These are phyloP conservation scores for Corvus cornix DNA, from an alignment of 2,113 vertebrate genomes.

Conservation along the genomic window DNA sequence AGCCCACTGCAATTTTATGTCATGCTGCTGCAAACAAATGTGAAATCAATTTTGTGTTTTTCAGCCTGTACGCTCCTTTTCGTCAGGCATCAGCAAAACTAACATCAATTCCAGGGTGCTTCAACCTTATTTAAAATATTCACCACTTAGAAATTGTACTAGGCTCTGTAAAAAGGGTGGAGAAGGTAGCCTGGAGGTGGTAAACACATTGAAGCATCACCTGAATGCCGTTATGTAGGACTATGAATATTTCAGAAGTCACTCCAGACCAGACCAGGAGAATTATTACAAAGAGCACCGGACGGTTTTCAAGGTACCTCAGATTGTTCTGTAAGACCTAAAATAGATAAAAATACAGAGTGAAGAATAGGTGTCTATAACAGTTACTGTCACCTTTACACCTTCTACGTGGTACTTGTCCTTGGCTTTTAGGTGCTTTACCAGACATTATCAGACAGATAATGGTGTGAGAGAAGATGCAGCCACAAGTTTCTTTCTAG, in stretches of 20 bases:
- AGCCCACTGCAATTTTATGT: neutral
- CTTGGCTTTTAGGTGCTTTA: neutral
- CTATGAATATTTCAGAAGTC: neutral
- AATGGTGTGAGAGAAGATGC: neutral
- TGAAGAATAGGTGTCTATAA: neutral
- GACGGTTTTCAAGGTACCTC: neutral
- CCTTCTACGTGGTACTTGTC: neutral
- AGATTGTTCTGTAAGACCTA: neutral
- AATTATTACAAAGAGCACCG: neutral
- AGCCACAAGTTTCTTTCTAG: accelerated
- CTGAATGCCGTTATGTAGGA: neutral
- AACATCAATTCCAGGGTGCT: neutral
- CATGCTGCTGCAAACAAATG: neutral
- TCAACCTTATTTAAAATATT: neutral
- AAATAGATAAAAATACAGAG: neutral
- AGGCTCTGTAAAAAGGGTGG: neutral
- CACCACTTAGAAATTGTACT: neutral
- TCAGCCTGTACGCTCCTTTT: neutral
- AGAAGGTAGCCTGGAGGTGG: neutral
- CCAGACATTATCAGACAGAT: neutral
- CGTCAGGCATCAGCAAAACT: neutral
- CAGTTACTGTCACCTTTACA: neutral
- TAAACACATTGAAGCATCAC: neutral
- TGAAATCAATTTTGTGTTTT: conserved; percentile 37
- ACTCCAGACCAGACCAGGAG: neutral